A percentile compares a stretch with the other conserved stretches of the same genome.
These are phyloP conservation scores for Netelia melanura DNA, from an alignment of 2,888 invertebrate genomes.

Conservation along the genomic window DNA sequence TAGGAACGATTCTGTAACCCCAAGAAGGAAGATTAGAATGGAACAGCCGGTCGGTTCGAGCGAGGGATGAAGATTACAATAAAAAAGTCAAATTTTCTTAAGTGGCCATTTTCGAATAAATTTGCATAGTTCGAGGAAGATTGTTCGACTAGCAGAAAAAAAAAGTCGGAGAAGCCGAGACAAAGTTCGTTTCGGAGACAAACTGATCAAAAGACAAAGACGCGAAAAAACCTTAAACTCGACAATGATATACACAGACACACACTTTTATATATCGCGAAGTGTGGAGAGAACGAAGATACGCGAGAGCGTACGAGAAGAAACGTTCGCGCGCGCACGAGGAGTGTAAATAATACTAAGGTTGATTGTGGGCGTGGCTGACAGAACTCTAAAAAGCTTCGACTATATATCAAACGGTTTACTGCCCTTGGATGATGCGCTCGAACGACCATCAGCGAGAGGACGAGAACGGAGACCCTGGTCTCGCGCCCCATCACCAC, in stretches of 20 bases:
- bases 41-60: background rate
- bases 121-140: background rate
- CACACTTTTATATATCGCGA: constrained; percentile 7
- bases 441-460: constrained; percentile 69
- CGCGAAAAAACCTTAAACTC: constrained; percentile 47
- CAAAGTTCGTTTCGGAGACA: constrained; percentile 33
- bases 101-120: background rate
- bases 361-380: constrained; percentile 85
- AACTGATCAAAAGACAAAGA: constrained; percentile 37
- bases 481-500: constrained; percentile 60
- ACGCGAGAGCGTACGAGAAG: constrained; percentile 70
- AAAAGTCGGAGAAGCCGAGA: constrained; percentile 21
- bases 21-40: constrained; percentile 4
- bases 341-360: constrained; percentile 85
- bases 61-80: background rate
- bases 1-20: background rate
- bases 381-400: constrained; percentile 85
- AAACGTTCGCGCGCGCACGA: constrained; percentile 71
- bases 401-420: constrained; percentile 85
- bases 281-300: constrained; percentile 55
- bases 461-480: constrained; percentile 66
- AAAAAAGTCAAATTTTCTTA: background rate
- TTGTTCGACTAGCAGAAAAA: background rate
- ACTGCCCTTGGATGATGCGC: constrained; percentile 83
- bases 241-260: constrained; percentile 7